Conservation (phyloP, 2,113 vertebrate genomes). For the Triplophysa dalaica region DNA sequence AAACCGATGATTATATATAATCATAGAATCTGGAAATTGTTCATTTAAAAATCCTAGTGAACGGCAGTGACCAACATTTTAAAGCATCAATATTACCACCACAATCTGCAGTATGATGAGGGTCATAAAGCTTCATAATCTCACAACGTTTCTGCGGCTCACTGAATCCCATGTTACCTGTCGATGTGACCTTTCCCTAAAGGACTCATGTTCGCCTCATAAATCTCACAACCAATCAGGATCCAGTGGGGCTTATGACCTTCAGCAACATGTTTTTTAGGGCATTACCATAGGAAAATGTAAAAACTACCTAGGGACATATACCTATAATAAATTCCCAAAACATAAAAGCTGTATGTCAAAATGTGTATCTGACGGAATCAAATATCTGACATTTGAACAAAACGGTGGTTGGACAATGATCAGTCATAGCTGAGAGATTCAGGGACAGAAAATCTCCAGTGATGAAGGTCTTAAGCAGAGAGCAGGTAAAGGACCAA, state of each 20-base stretch:
- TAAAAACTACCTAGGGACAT: not conserved
- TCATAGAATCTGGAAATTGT: no score
- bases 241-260: conserved; percentile 61
- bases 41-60: not conserved
- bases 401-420: not conserved
- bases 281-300: not conserved
- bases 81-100: not conserved
- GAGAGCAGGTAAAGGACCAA: conserved; percentile 64
- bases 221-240: conserved; percentile 68
- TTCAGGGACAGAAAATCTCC: not conserved
- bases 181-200: not conserved
- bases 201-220: conserved; percentile 61
- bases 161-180: conserved; percentile 49
- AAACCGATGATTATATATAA: not conserved
- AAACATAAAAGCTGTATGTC: not conserved
- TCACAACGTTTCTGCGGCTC: conserved; percentile 29
- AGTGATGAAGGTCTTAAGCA: conserved; percentile 24
- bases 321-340: not conserved
- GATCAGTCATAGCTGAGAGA: not conserved
- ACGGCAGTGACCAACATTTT: not conserved
- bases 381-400: not conserved
- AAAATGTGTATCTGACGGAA: conserved; percentile 1
- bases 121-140: not conserved
- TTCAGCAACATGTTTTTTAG: conserved; percentile 67
- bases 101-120: conserved; percentile 1